phyloP scores from a whole-genome alignment of 2,113 vertebrate genomes.

The Coturnix japonica region DNA sequence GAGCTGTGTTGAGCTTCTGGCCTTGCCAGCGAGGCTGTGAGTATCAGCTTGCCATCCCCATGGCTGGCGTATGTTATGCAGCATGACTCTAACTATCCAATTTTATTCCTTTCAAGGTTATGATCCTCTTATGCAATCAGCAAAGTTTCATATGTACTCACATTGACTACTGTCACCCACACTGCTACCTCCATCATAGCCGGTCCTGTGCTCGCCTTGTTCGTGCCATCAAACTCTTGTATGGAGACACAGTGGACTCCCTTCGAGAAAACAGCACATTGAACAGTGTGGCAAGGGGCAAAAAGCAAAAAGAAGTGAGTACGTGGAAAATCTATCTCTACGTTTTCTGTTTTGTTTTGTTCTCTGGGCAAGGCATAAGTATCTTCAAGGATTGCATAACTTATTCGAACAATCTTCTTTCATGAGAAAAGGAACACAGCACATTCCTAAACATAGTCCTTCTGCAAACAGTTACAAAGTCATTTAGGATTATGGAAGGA shows the following conservation, averaged over 20 bases:
- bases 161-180: conserved; percentile 95
- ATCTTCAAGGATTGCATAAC: background rate
- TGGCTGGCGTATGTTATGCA: background rate
- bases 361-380: background rate
- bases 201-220: conserved; percentile 96
- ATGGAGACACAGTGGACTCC: conserved; percentile 93
- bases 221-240: conserved; percentile 94
- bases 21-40: background rate
- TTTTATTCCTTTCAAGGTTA: conserved; percentile 83
- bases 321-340: background rate
- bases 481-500: background rate
- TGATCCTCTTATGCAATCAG: conserved; percentile 98
- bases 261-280: conserved; percentile 82
- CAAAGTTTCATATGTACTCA: conserved; percentile 99
- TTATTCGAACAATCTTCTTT: background rate
- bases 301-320: conserved; percentile 94
- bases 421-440: background rate
- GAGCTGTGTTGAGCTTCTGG: background rate
- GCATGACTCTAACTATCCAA: background rate
- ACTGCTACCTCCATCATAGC: conserved; percentile 97
- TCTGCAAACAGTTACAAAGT: background rate
- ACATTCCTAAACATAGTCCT: background rate
- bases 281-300: conserved; percentile 81
- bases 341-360: background rate
- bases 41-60: background rate